Evolutionary conservation across 2,797 vertebrate species (phyloP), one percentile per base, ranked within the genome.

Genomic region (Pseudocheirus occidentalis): DNA sequence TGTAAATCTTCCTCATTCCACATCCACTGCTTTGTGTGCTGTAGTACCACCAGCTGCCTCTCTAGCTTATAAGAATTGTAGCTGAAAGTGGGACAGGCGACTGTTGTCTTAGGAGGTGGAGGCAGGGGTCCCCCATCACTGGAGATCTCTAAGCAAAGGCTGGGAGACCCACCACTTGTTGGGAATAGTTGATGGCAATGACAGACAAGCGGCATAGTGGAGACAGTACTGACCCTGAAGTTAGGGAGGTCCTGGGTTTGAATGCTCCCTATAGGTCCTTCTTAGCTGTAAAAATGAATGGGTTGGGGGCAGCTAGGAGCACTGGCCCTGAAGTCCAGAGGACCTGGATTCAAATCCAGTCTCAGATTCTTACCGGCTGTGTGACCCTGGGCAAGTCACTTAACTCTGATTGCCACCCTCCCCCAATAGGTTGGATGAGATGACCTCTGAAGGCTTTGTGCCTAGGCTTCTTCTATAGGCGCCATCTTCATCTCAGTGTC

Each of bases 291-390:
- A 73, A 73, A 73, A 73, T 21, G 66, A 40, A 40, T 73, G n/a
- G 34, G 16, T 24, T 73, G n/a, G 34, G 53, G 50, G 52, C 27
- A 5, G 55, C 66, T 81, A 0, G 52, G 93, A 53, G 1, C 57
- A 55, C 1, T 53, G 53, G 5, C 0, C 3, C 0, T n/a, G 50
- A 10, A 24, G 81, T 50, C 91, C 27, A 31, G n/a, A 73, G n/a
- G 34, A 73, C n/a, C 66, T 73, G 16, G n/a, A n/a, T 73, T 21
- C 66, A 73, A 73, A 40, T 73, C 6, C 11, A 29, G 18, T 11
- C 52, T 46, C 13, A 0, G 21, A 57, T 40, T 50, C 21, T 16
- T 0, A 0, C 73, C 21, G 18, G 46, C 90, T 28, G 2, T 5
- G 0, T 11, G 92, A 94, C 66, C 66, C 40, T 18, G 27, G 54